Evolutionary conservation across 2,113 vertebrate species (phyloP).

Genomic region (Pedionomus torquatus): DNA sequence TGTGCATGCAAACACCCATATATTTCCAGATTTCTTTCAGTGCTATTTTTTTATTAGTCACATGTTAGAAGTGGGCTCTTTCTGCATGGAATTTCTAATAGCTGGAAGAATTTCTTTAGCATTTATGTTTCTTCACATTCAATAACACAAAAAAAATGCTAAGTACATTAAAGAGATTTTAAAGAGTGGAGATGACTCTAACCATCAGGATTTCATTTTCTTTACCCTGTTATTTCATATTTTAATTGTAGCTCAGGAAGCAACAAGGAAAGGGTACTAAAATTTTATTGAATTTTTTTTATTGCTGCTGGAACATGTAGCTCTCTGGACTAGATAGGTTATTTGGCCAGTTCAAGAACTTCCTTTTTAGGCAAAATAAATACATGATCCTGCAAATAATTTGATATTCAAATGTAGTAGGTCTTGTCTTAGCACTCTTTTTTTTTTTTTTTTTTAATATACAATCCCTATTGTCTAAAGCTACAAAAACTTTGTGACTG

Average conservation of each 20-base stretch:
- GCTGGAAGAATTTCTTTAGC: not conserved
- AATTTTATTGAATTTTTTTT: not conserved
- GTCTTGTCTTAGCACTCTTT: not conserved
- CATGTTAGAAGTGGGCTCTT: not conserved
- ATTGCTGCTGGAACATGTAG: not conserved
- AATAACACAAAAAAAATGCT: not conserved
- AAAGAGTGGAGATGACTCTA: not conserved
- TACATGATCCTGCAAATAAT: not conserved
- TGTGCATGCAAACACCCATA: accelerated
- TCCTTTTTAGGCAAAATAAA: not conserved
- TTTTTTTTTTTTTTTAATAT: not conserved
- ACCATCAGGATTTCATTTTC: not conserved
- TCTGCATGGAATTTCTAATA: not conserved
- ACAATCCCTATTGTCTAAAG: not conserved
- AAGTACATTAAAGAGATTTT: not conserved
- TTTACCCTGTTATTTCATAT: not conserved
- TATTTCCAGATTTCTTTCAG: not conserved
- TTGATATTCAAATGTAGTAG: not conserved
- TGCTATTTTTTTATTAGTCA: not conserved
- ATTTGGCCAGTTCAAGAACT: not conserved
- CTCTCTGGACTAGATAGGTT: not conserved
- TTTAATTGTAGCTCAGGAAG: not conserved
- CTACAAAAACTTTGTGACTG: not conserved
- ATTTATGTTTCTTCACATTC: not conserved
- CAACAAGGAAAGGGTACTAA: not conserved